These are phyloP conservation scores for Rhyacichthys aspro DNA, from an alignment of 2,797 vertebrate genomes.

Conservation along the genomic window DNA sequence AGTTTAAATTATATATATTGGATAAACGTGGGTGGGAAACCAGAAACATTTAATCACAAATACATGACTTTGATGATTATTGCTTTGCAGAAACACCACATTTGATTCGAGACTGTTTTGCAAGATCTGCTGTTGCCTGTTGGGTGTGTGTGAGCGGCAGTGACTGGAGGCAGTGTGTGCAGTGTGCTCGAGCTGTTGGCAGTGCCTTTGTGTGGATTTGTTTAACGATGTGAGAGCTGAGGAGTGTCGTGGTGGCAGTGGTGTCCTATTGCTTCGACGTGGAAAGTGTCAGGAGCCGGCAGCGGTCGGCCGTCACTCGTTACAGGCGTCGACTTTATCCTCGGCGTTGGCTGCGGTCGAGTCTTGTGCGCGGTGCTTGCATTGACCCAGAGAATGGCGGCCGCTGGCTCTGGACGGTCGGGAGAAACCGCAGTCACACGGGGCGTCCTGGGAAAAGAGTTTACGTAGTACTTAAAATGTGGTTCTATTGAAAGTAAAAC, in stretches of 20 bases:
- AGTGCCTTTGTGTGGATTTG: conserved; percentile 58
- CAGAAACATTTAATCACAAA: too few species aligned
- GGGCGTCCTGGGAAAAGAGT: conserved; percentile 83
- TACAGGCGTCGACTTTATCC: conserved; percentile 70
- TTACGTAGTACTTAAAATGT: neutral
- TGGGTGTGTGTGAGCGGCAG: conserved; percentile 45
- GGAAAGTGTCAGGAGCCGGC: neutral
- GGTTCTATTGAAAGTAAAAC: too few species aligned
- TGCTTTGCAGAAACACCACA: neutral
- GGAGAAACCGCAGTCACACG: conserved; percentile 90
- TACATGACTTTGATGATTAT: too few species aligned
- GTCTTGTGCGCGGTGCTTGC: conserved; percentile 88
- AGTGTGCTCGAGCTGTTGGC: conserved; percentile 58
- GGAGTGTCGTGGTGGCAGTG: conserved; percentile 52
- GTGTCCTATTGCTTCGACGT: conserved; percentile 17
- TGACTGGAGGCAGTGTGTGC: conserved; percentile 56
- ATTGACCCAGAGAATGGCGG: conserved; percentile 88
- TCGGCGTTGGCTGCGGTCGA: conserved; percentile 79
- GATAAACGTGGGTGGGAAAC: too few species aligned
- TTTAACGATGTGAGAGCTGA: conserved; percentile 13
- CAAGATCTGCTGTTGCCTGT: neutral
- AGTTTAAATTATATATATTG: too few species aligned
- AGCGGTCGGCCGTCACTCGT: conserved; percentile 72
- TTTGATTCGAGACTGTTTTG: neutral
- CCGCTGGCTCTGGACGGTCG: conserved; percentile 84